Evolutionary conservation across 2,113 vertebrate genomes (phyloP).

Genomic region (Hyperopisus bebe): DNA sequence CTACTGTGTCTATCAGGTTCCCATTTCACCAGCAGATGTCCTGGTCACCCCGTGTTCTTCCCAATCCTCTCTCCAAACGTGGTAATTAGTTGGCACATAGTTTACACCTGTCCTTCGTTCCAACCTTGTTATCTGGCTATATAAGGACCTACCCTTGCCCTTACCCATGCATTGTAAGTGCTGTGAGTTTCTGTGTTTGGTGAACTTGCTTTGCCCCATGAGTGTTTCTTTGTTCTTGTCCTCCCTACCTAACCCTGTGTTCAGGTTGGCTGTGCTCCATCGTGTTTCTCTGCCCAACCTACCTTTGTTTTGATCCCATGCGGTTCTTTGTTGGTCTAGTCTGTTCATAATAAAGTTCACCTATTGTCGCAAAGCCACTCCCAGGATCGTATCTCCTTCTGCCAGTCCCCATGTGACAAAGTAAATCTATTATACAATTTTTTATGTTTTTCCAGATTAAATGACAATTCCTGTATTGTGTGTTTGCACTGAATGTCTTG

Average conservation of each 20-base stretch:
- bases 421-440: neutral
- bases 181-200: neutral
- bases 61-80: neutral
- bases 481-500: neutral
- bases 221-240: neutral
- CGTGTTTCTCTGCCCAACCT: neutral
- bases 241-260: neutral
- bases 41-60: too few species aligned
- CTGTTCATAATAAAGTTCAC: neutral
- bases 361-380: neutral
- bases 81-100: neutral
- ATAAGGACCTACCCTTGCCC: neutral
- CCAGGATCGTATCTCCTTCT: neutral
- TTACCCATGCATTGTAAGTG: too few species aligned
- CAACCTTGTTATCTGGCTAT: too few species aligned
- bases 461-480: neutral
- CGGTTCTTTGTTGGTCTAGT: neutral
- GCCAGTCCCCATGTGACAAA: neutral
- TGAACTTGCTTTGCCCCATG: neutral
- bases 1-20: too few species aligned
- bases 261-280: neutral
- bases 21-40: too few species aligned
- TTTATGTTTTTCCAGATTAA: neutral
- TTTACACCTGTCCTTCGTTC: neutral
- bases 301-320: neutral